phyloP scores from a whole-genome alignment of 2,888 invertebrate genomes.

The Macrosiphum euphorbiae region DNA sequence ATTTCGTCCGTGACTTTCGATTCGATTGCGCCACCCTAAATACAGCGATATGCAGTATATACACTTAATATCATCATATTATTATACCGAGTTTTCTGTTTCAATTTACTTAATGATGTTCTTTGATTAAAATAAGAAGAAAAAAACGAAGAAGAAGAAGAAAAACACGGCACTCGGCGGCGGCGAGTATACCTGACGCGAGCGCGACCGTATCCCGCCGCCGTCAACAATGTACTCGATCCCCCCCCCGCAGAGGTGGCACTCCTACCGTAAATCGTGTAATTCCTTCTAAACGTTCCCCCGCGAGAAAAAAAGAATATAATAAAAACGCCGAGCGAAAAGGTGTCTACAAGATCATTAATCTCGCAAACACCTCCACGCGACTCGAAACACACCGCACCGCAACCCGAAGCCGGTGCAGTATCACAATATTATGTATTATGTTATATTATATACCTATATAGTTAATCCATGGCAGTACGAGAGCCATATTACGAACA shows the following conservation, averaged over 20 bases:
- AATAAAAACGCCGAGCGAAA: background rate
- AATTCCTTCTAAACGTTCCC: slow-evolving; percentile 59
- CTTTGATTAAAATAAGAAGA: slow-evolving; percentile 52
- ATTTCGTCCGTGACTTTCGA: slow-evolving; percentile 33
- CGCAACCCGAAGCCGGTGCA: background rate
- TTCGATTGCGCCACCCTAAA: slow-evolving; percentile 15
- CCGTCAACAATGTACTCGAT: slow-evolving; percentile 51
- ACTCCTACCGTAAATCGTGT: slow-evolving; percentile 55
- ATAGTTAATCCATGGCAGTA: background rate
- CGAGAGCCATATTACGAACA: background rate
- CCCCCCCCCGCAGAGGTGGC: slow-evolving; percentile 35
- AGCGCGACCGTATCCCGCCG: slow-evolving; percentile 35
- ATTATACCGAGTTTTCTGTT: slow-evolving; percentile 42
- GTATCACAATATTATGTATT: slow-evolving; percentile 14
- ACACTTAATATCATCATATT: slow-evolving; percentile 8
- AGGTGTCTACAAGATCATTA: slow-evolving; percentile 61
- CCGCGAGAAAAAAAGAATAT: background rate
- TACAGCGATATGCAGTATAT: background rate
- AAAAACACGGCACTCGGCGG: background rate
- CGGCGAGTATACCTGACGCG: background rate
- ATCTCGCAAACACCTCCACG: slow-evolving; percentile 58
- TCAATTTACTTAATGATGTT: slow-evolving; percentile 64
- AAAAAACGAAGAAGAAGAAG: background rate
- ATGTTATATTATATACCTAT: background rate
- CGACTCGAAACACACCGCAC: slow-evolving; percentile 10